phyloP scores from a whole-genome alignment of 2,113 vertebrate genomes.

The Pristiophorus japonicus region DNA sequence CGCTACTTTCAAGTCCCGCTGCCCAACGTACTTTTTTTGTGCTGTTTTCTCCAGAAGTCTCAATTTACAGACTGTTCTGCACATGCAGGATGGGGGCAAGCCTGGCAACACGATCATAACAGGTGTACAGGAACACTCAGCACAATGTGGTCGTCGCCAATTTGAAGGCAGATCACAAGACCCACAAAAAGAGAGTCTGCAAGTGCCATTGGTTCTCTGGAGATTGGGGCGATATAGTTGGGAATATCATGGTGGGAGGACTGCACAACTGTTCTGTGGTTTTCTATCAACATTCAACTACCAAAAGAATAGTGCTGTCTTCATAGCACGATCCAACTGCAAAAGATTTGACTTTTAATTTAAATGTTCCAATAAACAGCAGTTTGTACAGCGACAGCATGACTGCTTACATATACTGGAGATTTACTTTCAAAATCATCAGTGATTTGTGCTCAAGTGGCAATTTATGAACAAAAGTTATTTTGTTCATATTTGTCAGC shows the following conservation, averaged over 20 bases:
- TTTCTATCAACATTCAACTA: background rate
- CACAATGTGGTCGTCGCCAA: background rate
- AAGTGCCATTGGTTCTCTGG: background rate
- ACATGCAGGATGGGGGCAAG: background rate
- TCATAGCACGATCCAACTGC: background rate
- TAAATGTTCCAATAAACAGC: background rate
- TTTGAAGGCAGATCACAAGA: background rate
- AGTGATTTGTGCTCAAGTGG: background rate
- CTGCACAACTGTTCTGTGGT: background rate
- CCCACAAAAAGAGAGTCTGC: background rate
- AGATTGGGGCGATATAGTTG: background rate
- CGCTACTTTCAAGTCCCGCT: background rate
- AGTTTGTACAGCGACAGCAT: background rate
- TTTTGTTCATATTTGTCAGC: background rate
- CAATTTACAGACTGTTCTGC: background rate
- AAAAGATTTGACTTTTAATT: background rate
- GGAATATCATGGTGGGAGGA: background rate
- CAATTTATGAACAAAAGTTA: background rate
- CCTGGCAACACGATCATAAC: background rate
- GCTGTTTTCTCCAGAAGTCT: too few species aligned
- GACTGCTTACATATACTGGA: background rate
- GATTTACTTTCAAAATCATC: background rate
- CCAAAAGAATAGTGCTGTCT: background rate
- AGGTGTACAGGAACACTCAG: background rate
- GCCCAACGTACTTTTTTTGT: background rate